Base-by-base conservation (phyloP, 2,797 vertebrate species). In the Cetoscarus ocellatus region DNA sequence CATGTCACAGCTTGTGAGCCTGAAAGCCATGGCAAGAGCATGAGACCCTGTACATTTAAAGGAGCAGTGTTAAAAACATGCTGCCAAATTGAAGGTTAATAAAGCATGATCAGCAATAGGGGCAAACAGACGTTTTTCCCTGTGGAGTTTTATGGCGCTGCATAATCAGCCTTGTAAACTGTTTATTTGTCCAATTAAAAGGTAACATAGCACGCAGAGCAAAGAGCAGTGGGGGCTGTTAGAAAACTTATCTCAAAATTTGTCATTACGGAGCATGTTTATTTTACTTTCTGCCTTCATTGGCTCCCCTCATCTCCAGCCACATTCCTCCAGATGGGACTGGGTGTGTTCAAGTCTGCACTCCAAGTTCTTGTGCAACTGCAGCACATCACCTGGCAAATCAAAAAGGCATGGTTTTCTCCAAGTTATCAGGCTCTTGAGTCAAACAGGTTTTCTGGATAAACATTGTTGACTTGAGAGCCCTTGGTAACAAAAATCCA, bases 111-210 rank as follows among this genome's bases (percentile, higher is more conserved):
- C 43, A 65, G 43, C 35, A 48, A 44, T 50, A 17, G 36, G 34
- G 53, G 45, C 44, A 79, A 74, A 77, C 56, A 59, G 61, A 56
- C 57, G 38, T 38, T 69, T 61, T 44, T 77, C 70, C 53, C 18
- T 53, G 47, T 35, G 15, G 48, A 27, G 40, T 77, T 88, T 86
- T 73, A 79, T 58, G 6, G 56, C 14, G 27, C 49, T 47, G 67
- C 47, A 54, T 86, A 78, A 88, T 71, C 42, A 8, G 52, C 54
- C 42, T 80, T 68, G 64, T 82, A 85, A 92, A 91, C 75, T 67
- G 77, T 87, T 90, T 77, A 79, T 82, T 85, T 73, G 79, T 70
- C 50, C 77, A 83, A 80, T 89, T 81, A 88, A 86, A 82, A 75
- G 49, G 44, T 77, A 82, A 88, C 43, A 40, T 79, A 70, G 43